Evolutionary conservation across 2,888 invertebrate species (phyloP).

Genomic region (Agrotis exclamationis): DNA sequence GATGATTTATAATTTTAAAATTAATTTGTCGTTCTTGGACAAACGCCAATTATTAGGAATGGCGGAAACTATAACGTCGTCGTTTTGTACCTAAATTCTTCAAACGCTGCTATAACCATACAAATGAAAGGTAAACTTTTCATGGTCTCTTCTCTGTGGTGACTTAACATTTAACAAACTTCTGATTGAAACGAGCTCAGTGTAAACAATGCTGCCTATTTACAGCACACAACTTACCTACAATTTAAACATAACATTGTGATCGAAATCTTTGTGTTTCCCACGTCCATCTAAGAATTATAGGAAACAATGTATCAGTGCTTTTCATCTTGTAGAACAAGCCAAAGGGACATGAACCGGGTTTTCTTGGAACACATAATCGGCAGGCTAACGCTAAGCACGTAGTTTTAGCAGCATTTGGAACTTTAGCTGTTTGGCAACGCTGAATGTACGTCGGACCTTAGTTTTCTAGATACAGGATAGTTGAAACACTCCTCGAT

Average conservation of each 20-base stretch:
- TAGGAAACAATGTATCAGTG: constrained; percentile 32
- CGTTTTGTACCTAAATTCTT: background rate
- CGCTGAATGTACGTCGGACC: background rate
- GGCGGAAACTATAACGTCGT: background rate
- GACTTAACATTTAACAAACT: background rate
- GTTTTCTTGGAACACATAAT: constrained; percentile 13
- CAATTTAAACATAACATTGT: constrained; percentile 28
- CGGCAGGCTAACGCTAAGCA: background rate
- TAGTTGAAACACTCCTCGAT: background rate
- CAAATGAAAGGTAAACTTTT: background rate
- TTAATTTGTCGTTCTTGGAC: no score
- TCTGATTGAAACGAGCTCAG: constrained; percentile 21
- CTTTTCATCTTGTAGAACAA: constrained; percentile 40
- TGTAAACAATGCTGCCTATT: constrained; percentile 36
- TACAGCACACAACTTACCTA: constrained; percentile 22
- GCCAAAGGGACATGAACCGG: background rate
- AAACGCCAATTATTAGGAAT: background rate
- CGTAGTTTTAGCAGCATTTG: background rate
- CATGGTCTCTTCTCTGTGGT: constrained; percentile 10
- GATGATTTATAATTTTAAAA: no score
- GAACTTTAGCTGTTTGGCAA: background rate
- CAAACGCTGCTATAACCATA: background rate
- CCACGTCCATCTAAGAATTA: constrained; percentile 33
- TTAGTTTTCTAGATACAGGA: background rate
- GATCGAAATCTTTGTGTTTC: constrained; percentile 52